These are phyloP conservation scores for Seira sanloemensis DNA, from an alignment of 2,888 invertebrate genomes.

Conservation along the genomic window DNA sequence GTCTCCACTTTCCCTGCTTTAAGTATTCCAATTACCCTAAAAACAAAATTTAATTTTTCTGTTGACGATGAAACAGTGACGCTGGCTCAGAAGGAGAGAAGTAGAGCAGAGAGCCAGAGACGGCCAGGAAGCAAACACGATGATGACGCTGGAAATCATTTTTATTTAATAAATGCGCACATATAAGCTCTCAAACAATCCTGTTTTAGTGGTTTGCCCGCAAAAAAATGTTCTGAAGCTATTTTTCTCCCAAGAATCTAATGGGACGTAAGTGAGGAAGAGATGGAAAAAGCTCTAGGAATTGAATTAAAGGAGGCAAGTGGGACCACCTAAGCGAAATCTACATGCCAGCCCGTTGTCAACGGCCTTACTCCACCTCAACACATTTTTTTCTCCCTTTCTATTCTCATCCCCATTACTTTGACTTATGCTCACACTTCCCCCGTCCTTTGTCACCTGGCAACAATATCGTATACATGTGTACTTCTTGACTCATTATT, in stretches of 20 bases:
- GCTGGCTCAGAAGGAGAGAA: neutral
- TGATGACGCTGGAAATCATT: neutral
- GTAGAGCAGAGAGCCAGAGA: neutral
- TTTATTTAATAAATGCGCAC: neutral
- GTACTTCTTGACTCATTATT: conserved; percentile 6
- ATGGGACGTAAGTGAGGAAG: too few relatives aligned
- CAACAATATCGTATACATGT: conserved; percentile 3
- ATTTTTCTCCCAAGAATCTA: too few relatives aligned
- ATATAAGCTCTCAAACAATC: neutral
- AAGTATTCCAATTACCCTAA: neutral
- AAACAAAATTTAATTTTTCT: neutral
- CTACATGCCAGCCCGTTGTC: neutral
- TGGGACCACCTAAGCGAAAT: neutral
- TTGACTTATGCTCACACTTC: conserved; percentile 4
- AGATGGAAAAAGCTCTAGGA: too few relatives aligned
- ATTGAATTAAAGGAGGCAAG: conserved; percentile 6
- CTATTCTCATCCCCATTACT: neutral
- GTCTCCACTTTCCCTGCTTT: neutral
- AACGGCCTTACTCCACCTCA: neutral
- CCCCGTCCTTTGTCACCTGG: neutral
- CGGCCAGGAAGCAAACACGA: neutral
- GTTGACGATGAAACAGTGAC: neutral
- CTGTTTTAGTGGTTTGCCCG: neutral
- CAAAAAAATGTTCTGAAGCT: neutral
- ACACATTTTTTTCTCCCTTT: neutral